Base-by-base conservation (phyloP, 2,888 invertebrate genomes). In the Eledone cirrhosa region DNA sequence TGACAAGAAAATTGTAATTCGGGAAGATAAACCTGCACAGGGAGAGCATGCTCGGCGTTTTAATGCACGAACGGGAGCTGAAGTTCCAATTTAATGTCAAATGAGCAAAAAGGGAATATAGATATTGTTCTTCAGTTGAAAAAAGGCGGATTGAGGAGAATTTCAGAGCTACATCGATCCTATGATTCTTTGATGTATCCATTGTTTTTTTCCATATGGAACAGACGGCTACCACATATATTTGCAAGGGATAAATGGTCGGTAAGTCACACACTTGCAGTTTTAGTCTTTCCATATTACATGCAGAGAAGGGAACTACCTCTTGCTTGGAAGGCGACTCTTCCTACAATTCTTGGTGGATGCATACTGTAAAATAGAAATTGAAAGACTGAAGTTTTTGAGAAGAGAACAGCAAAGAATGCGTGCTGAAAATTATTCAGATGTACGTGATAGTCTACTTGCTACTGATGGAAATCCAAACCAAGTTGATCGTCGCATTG, bases 61-160 rank as follows among this genome's bases (percentile, higher is more conserved):
- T 59, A 59, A 59, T 59, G 59, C 59, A 59, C 59, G 5, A 59
- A 59, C 59, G 5, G 24, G 59, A 13, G 24, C 13, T 59, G 59
- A 59, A 59, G 59, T 59, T 59, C 5, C 59, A 59, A 59, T 59
- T 59, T 59, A 59, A 59, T 59, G 13, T 59, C 5, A 59, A 59
- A 59, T 59, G 4, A 59, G 13, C 59, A 4, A 7, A 59, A 4
- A 59, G 4, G 13, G 13, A 59, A 59, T 24, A 59, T 4, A 59
- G 59, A 59, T 59, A 59, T 59, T 59, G 59, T 59, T 59, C 59
- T 59, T 59, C 22, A n/a, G 3, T 59, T 59, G 59, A 59, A 59
- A 59, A 22, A 59, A 59, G 59, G 59, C 13, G 59, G 59, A n/a
- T 59, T 59, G 59, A 59, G 19, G 53, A 53, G 59, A 59, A 59